These are phyloP conservation scores for Tetramorium alpestre DNA, from an alignment of 1,140 invertebrate species.

Conservation along the genomic window DNA sequence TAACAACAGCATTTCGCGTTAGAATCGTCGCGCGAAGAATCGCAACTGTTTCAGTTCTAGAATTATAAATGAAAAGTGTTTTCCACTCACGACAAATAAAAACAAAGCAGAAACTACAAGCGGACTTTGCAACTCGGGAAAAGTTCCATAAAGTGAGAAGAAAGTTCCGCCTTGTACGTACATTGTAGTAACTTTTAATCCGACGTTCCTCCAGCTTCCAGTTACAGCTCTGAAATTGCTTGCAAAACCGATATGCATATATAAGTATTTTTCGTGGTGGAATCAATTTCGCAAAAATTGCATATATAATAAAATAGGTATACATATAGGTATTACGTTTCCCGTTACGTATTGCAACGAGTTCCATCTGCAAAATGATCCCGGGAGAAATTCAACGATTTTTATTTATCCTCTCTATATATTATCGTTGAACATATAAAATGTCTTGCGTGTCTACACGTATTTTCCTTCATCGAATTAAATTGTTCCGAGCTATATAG, in stretches of 20 bases:
- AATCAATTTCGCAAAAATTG: not conserved
- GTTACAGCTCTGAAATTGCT: not conserved
- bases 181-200: not conserved
- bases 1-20: not conserved
- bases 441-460: too few relatives aligned
- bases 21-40: not conserved
- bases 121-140: not conserved
- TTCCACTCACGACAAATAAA: not conserved
- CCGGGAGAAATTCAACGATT: not conserved
- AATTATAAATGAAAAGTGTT: slow-evolving; percentile 14
- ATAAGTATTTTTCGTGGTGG: not conserved
- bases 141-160: not conserved
- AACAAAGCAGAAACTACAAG: not conserved
- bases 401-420: not conserved
- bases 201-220: not conserved
- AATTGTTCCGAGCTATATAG: not conserved
- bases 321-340: not conserved
- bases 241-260: not conserved
- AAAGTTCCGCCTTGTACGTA: not conserved
- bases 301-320: not conserved
- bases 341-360: not conserved
- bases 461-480: not conserved
- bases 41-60: not conserved
- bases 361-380: not conserved
- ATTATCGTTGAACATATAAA: not conserved